Evolutionary conservation across 1,140 invertebrate genomes (phyloP).

Genomic region (Hormaphis cornu): DNA sequence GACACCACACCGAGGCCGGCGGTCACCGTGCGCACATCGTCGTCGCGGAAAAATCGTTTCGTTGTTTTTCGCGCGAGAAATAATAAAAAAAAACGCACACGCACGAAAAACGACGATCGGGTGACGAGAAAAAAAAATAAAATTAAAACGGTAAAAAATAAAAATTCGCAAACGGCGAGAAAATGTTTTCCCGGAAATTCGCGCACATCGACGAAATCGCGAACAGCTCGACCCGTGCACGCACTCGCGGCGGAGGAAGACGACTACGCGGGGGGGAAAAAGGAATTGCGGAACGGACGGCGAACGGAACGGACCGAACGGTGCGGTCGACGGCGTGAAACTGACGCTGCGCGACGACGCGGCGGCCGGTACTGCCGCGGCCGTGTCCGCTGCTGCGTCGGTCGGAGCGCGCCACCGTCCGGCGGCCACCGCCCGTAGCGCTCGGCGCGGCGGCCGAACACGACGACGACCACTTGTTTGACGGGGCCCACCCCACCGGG

Average conservation of each 20-base stretch:
- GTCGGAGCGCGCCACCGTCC: neutral
- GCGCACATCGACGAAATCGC: too few species aligned
- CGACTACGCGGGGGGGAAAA: neutral
- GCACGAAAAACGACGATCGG: too few species aligned
- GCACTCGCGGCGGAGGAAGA: too few species aligned
- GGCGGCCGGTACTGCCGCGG: neutral
- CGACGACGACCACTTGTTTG: constrained; percentile 24
- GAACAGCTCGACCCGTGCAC: neutral
- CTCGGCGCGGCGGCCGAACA: neutral
- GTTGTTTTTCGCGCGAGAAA: too few species aligned
- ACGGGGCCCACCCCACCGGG: constrained; percentile 14
- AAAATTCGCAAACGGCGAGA: neutral
- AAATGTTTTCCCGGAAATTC: neutral
- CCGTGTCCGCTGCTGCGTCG: neutral
- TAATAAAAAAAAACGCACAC: too few species aligned
- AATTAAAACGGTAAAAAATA: neutral
- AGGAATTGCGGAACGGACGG: neutral
- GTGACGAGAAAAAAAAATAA: too few species aligned
- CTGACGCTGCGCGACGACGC: neutral
- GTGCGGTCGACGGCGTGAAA: constrained; percentile 24
- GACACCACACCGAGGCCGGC: too few species aligned
- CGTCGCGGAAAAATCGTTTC: neutral
- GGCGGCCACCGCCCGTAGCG: neutral
- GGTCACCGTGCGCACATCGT: too few species aligned
- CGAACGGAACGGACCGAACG: neutral